phyloP scores from a whole-genome alignment of 2,888 invertebrate genomes.

The Scaptomyza parva region DNA sequence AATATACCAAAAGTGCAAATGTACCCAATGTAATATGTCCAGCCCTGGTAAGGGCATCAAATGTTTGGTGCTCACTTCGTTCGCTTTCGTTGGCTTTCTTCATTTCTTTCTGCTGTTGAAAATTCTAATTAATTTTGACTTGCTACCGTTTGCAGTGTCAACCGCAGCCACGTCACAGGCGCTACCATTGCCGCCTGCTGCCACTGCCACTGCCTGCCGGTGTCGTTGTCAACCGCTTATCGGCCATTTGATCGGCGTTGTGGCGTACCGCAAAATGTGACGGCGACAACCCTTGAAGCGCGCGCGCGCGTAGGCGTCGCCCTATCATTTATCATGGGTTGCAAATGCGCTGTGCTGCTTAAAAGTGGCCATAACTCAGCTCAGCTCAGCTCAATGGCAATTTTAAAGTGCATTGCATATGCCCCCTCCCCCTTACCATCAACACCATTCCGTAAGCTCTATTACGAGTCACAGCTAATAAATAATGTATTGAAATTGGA shows the following conservation, averaged over 20 bases:
- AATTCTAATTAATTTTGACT: conserved; percentile 81
- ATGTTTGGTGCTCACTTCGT: conserved; percentile 1
- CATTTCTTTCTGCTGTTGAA: conserved; percentile 51
- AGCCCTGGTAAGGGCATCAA: conserved; percentile 20
- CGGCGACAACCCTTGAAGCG: conserved; percentile 67
- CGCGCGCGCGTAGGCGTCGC: conserved; percentile 66
- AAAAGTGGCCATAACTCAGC: conserved; percentile 40
- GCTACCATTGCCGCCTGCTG: too few relatives aligned
- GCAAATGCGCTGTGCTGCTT: conserved; percentile 44
- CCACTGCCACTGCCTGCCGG: conserved; percentile 1
- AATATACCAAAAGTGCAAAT: neutral
- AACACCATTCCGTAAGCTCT: conserved; percentile 21
- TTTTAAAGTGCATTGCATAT: conserved; percentile 58
- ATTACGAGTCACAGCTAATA: conserved; percentile 61
- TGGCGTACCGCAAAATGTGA: conserved; percentile 70
- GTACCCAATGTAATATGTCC: neutral
- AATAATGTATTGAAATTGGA: conserved; percentile 69
- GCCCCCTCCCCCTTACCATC: neutral
- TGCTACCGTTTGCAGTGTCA: conserved; percentile 78
- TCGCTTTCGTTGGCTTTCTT: conserved; percentile 7
- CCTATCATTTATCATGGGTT: conserved; percentile 71
- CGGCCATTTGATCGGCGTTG: conserved; percentile 76
- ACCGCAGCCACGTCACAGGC: conserved; percentile 63
- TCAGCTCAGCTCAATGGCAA: conserved; percentile 24
- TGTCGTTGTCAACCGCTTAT: conserved; percentile 66